phyloP scores from a whole-genome alignment of 2,113 vertebrate genomes.

The Lepus americanus region DNA sequence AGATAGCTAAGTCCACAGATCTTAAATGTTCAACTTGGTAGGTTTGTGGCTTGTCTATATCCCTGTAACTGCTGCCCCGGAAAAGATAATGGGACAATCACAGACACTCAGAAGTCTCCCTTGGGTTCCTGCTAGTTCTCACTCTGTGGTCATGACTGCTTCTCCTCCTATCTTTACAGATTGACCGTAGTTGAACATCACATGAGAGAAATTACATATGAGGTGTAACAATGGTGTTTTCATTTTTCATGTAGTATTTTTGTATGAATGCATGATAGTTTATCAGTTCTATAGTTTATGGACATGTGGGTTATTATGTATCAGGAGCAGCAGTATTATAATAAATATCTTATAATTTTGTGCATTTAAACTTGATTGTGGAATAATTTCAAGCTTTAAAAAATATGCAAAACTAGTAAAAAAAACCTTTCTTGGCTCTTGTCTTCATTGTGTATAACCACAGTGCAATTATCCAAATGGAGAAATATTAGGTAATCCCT shows the following conservation, averaged over 20 bases:
- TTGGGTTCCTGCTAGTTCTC: neutral
- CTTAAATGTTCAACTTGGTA: neutral
- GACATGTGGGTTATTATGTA: neutral
- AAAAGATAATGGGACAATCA: neutral
- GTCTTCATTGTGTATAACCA: neutral
- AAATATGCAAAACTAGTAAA: neutral
- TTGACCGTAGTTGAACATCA: neutral
- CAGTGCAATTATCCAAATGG: neutral
- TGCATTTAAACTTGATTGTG: neutral
- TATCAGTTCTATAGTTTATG: neutral
- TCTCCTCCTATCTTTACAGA: too few species aligned
- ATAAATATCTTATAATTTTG: neutral
- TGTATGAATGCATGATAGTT: neutral
- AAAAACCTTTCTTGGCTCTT: neutral
- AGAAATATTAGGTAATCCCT: neutral
- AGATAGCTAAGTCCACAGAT: neutral
- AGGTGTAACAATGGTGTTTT: neutral
- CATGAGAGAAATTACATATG: neutral
- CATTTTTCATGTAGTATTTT: neutral
- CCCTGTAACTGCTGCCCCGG: neutral
- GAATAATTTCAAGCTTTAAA: conserved; percentile 31
- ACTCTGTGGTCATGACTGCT: neutral
- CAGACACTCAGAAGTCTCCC: neutral
- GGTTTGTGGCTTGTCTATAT: neutral
- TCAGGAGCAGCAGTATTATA: neutral